These are phyloP conservation scores for Noctilio leporinus DNA, from an alignment of 2,113 vertebrate species.

Conservation along the genomic window DNA sequence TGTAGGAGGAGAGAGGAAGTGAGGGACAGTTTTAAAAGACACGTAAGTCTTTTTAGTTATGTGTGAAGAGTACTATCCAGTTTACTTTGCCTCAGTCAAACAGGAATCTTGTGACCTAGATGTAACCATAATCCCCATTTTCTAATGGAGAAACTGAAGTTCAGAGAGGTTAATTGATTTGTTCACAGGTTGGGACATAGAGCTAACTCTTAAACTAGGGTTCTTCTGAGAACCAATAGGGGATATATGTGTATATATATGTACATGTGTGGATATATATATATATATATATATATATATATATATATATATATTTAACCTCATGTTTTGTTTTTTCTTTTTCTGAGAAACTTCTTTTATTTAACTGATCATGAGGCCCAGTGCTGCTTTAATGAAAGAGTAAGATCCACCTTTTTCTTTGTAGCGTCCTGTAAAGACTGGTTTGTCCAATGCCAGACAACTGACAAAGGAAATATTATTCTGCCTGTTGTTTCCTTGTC, in stretches of 20 bases:
- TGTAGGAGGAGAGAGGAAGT: neutral
- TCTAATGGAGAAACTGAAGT: neutral
- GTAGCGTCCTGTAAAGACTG: neutral
- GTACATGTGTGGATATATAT: neutral
- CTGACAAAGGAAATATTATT: neutral
- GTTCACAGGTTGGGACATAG: neutral
- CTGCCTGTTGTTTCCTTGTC: neutral
- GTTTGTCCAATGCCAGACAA: neutral
- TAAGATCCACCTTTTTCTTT: neutral
- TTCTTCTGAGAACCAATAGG: neutral
- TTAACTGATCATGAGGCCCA: neutral
- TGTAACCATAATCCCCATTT: neutral
- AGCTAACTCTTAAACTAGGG: neutral
- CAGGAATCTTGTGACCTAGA: neutral
- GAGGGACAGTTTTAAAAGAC: neutral
- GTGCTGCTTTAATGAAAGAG: neutral
- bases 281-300: no score
- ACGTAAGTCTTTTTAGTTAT: neutral
- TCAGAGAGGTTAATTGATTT: neutral
- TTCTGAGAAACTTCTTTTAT: constrained; percentile 17
- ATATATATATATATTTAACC: no score
- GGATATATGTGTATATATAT: neutral
- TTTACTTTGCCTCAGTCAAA: neutral
- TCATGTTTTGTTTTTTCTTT: no score
- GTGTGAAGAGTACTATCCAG: neutral